These are phyloP conservation scores for Apotomis capreana DNA, from an alignment of 2,888 invertebrate genomes.

Conservation along the genomic window DNA sequence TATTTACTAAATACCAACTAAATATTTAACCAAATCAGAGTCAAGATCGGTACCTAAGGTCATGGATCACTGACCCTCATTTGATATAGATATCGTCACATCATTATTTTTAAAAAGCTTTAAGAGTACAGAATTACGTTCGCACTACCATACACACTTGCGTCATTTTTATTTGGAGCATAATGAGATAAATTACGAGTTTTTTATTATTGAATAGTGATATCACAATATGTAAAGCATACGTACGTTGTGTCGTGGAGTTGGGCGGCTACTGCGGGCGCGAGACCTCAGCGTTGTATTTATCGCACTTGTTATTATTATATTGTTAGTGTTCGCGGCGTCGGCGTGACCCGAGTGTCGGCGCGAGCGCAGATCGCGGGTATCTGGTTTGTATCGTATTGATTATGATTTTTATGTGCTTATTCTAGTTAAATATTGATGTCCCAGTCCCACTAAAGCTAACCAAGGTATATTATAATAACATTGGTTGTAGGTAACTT, in stretches of 20 bases:
- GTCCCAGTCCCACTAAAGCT: neutral
- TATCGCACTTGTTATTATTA: neutral
- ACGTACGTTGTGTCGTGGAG: conserved; percentile 24
- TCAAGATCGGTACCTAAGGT: neutral
- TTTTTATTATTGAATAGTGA: too few relatives aligned
- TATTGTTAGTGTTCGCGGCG: conserved; percentile 12
- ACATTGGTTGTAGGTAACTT: too few relatives aligned
- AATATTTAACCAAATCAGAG: neutral
- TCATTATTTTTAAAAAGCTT: too few relatives aligned
- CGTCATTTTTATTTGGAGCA: too few relatives aligned
- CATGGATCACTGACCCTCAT: conserved; percentile 18
- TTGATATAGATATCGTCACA: neutral
- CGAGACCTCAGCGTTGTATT: neutral
- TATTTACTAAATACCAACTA: neutral
- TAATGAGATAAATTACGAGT: too few relatives aligned
- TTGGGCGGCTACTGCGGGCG: conserved; percentile 1
- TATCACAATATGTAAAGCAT: neutral
- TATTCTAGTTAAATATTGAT: neutral
- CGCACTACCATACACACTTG: too few relatives aligned
- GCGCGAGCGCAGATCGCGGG: neutral
- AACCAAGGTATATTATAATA: too few relatives aligned
- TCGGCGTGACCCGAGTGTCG: conserved; percentile 12
- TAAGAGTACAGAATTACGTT: too few relatives aligned
- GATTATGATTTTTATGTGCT: neutral
- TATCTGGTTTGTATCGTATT: conserved; percentile 5